Evolutionary conservation across 1,140 invertebrate genomes (phyloP).

Genomic region (Nasonia giraulti): DNA sequence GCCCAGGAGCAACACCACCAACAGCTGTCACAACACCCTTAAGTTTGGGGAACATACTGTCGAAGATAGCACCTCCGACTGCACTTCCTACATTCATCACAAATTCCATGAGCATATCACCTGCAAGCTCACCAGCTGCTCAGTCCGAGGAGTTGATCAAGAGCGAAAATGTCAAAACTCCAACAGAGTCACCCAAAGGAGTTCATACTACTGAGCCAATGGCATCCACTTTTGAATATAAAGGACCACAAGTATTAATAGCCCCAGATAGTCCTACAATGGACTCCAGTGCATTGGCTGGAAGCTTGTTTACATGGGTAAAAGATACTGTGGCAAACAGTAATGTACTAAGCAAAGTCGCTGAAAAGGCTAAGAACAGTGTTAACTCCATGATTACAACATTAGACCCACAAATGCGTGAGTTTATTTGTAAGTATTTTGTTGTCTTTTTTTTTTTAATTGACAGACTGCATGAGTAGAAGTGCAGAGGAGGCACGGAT

Average conservation of each 20-base stretch:
- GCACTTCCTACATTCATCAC: slow-evolving; percentile 73
- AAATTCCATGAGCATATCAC: slow-evolving; percentile 51
- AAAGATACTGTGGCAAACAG: slow-evolving; percentile 72
- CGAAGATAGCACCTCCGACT: slow-evolving; percentile 72
- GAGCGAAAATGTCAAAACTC: slow-evolving; percentile 41
- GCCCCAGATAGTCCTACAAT: slow-evolving; percentile 53
- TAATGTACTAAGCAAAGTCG: slow-evolving; percentile 77
- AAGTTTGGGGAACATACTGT: slow-evolving; percentile 65
- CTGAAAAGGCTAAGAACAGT: slow-evolving; percentile 88
- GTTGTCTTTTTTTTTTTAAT: slow-evolving; percentile 9
- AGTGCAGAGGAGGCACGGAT: not conserved
- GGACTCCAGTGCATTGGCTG: slow-evolving; percentile 59
- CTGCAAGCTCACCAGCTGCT: slow-evolving; percentile 5
- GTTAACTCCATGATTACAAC: slow-evolving; percentile 92
- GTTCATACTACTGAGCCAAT: slow-evolving; percentile 44
- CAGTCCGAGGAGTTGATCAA: slow-evolving; percentile 10
- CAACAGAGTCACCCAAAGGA: not conserved
- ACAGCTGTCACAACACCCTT: slow-evolving; percentile 46
- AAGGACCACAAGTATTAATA: slow-evolving; percentile 45
- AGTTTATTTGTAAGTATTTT: slow-evolving; percentile 84
- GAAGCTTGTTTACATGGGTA: slow-evolving; percentile 74
- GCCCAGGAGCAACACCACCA: not conserved
- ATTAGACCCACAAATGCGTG: slow-evolving; percentile 92
- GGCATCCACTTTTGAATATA: slow-evolving; percentile 52
- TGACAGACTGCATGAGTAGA: not conserved